Evolutionary conservation across 1,140 invertebrate species (phyloP).

Genomic region (Diabrotica undecimpunctata): DNA sequence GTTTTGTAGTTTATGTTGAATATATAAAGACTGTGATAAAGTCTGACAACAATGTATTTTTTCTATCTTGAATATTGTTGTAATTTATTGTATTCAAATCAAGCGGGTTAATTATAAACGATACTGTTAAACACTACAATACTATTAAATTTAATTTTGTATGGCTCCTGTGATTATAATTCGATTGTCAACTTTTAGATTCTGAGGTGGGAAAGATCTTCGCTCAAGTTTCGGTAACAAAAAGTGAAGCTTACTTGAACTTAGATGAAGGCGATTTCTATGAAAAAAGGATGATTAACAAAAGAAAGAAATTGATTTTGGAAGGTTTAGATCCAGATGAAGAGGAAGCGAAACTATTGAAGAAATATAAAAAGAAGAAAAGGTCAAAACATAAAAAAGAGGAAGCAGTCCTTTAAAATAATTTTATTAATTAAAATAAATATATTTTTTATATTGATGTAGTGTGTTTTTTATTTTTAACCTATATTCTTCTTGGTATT

Average conservation of each 20-base stretch:
- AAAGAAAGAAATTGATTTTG: slow-evolving; percentile 80
- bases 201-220: slow-evolving; percentile 82
- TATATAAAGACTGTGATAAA: too few species aligned
- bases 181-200: slow-evolving; percentile 54
- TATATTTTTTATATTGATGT: background rate
- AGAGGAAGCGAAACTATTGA: slow-evolving; percentile 60
- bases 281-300: slow-evolving; percentile 82
- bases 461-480: background rate
- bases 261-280: slow-evolving; percentile 90
- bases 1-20: too few species aligned
- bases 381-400: slow-evolving; percentile 29
- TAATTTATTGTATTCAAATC: too few species aligned
- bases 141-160: too few species aligned
- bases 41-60: too few species aligned
- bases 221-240: slow-evolving; percentile 85
- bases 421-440: background rate
- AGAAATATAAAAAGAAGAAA: slow-evolving; percentile 49
- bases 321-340: slow-evolving; percentile 79
- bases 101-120: too few species aligned
- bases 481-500: too few species aligned
- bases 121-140: too few species aligned
- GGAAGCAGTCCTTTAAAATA: background rate
- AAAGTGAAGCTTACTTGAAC: slow-evolving; percentile 86
- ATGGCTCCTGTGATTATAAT: background rate
- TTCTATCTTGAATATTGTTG: too few species aligned